phyloP scores from a whole-genome alignment of 2,113 vertebrate species.

The Quiscalus mexicanus region DNA sequence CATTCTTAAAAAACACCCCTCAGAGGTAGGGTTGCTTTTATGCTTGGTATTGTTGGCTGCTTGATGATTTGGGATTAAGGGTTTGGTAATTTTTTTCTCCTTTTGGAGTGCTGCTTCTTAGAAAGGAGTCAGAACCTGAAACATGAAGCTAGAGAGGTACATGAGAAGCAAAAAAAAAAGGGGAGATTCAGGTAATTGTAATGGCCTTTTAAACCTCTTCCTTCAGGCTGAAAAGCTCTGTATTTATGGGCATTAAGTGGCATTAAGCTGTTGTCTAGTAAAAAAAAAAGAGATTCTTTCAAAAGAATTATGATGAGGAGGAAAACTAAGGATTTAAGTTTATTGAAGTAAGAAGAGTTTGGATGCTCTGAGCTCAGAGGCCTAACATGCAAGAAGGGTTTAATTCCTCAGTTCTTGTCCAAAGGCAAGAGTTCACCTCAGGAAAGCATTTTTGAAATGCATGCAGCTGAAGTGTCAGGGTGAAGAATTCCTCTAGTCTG shows the following conservation, averaged over 20 bases:
- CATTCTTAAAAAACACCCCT: constrained; percentile 28
- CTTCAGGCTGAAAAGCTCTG: not conserved
- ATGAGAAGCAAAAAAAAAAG: not conserved
- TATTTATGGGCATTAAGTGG: not conserved
- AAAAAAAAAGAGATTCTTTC: not conserved
- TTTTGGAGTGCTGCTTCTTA: not conserved
- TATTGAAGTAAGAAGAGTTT: constrained; percentile 24
- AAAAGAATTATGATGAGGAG: not conserved
- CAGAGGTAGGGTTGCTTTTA: constrained; percentile 62
- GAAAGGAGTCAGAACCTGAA: not conserved
- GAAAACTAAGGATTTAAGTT: not conserved
- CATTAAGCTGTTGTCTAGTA: not conserved
- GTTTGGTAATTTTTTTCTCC: not conserved
- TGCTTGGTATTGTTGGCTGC: not conserved
- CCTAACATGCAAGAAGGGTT: not conserved
- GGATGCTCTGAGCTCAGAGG: not conserved
- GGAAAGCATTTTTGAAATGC: not conserved
- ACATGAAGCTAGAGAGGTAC: not conserved
- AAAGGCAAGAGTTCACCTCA: constrained; percentile 42
- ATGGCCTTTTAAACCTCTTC: not conserved
- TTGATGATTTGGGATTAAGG: not conserved
- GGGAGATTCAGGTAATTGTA: not conserved
- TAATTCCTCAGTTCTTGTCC: constrained; percentile 23
- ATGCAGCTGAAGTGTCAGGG: not conserved
- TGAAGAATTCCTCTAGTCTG: constrained; percentile 40